Evolutionary conservation across 2,888 invertebrate species (phyloP), one percentile per base, ranked within the genome.

Genomic region (Papilio elwesi): DNA sequence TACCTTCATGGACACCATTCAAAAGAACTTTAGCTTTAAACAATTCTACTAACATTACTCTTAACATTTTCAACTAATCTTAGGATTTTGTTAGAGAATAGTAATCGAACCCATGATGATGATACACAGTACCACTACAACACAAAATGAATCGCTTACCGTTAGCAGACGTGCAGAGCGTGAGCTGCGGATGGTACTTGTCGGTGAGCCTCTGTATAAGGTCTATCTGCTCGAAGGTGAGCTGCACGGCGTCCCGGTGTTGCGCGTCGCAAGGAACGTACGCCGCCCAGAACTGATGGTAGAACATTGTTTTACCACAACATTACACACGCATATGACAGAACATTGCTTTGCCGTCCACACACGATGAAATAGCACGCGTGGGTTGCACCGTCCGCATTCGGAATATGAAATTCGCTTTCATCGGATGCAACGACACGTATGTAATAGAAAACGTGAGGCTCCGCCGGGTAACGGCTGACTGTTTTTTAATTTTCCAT

Each of bases 211-310:
- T 95, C 85, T 97, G 95, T 85, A 97, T 97, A 80, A 97, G 95
- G 91, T 98, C 98, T 83, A 97, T 96, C 90, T 98, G 97, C 84
- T 97, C 97, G 82, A 98, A 94, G 49, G 97, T 97, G 81, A 97
- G 94, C 85, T 97, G 96, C 80, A 97, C 97, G 64, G 97, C 97
- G 85, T 98, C 97, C 82, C 96, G 96, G 87, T 97, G 96, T 87
- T 97, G 97, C 64, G 97, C 95, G 80, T 96, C 96, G 89, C 98
- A 98, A 63, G 96, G 96, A 82, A 97, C 97, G 94, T 97, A 98
- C 76, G 97, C 97, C 63, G 97, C 97, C 97, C 97, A 98, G 89
- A 97, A 97, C 97, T 97, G 94, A 81, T 76, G 78, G 63, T 76
- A 82, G 77, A 79, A 74, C 74, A 81, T 76, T 76, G 78, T 36